These are phyloP conservation scores for Drosophila incognita DNA, from an alignment of 2,888 invertebrate species.

Conservation along the genomic window DNA sequence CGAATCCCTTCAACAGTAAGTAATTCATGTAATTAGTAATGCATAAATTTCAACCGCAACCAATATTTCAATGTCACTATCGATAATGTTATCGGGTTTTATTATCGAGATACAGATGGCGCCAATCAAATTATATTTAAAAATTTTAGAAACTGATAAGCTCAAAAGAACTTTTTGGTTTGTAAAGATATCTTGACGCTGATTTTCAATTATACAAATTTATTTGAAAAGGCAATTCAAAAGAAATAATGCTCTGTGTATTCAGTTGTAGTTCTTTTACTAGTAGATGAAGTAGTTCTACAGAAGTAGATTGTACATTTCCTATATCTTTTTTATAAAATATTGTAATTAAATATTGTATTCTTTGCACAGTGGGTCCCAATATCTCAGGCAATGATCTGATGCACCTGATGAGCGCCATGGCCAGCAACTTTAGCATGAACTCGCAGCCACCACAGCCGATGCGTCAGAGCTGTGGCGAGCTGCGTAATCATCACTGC, in stretches of 20 bases:
- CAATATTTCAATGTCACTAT: neutral
- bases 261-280: no score
- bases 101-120: neutral
- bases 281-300: neutral
- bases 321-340: neutral
- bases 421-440: slow-evolving; percentile 83
- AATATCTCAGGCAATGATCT: slow-evolving; percentile 76
- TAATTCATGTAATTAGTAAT: slow-evolving; percentile 11
- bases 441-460: slow-evolving; percentile 84
- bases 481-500: slow-evolving; percentile 86
- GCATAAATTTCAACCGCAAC: neutral
- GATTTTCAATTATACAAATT: neutral
- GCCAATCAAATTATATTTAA: neutral
- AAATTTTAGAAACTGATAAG: neutral
- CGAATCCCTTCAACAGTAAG: slow-evolving; percentile 79
- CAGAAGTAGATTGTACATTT: neutral
- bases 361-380: slow-evolving; percentile 57
- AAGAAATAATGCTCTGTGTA: neutral
- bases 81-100: neutral
- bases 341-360: neutral
- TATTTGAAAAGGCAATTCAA: neutral
- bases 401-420: slow-evolving; percentile 82
- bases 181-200: neutral
- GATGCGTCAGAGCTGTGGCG: slow-evolving; percentile 86
- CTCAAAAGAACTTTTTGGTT: neutral